Base-by-base conservation (phyloP, 2,113 vertebrate species). In the Grallaria varia region DNA sequence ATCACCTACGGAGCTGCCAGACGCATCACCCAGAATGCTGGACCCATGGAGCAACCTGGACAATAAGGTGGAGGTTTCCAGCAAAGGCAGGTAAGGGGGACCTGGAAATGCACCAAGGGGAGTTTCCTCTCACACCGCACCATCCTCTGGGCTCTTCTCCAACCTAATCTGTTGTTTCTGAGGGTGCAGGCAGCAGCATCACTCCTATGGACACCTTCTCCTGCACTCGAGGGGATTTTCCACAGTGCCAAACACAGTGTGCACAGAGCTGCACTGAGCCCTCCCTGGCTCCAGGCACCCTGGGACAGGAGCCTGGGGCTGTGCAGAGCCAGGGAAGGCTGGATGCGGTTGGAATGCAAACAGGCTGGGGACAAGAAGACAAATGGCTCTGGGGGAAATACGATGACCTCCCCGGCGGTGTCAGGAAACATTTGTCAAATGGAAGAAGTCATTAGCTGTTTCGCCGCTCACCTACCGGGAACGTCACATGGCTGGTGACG, bases 401-500 rank as follows among this genome's bases (percentile, higher is more conserved):
- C 4, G 2, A 35, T 47, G 92, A 87, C 96, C 90, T 96, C 74
- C 66, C 42, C 7, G 0, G 56, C 47, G 45, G 78, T 82, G 84
- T 84, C 92, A 94, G 80, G 84, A 91, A 82, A 89, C 81, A 84
- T 75, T 94, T 91, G 87, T 89, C 77, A 94, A 50, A 42, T 44
- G 89, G 92, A 91, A 93, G 62, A 87, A 87, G 71, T 44, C 77
- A 74, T 91, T 77, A 95, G 77, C 84, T 84, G 53, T 76, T 68
- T 52, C 1, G 3, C 55, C 2, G 4, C 63, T 87, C 83, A 84
- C 73, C 35, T 91, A 62, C 19, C 1, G 0, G 72, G 50, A 89
- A 39, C 0, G 1, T 37, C 55, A 14, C 50, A 12, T 71, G 7
- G 2, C 75, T n/a, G 86, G 74, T 59, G 75, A 68, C 0, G 18